Conservation (phyloP, 2,113 vertebrate genomes). For the Castor canadensis region DNA sequence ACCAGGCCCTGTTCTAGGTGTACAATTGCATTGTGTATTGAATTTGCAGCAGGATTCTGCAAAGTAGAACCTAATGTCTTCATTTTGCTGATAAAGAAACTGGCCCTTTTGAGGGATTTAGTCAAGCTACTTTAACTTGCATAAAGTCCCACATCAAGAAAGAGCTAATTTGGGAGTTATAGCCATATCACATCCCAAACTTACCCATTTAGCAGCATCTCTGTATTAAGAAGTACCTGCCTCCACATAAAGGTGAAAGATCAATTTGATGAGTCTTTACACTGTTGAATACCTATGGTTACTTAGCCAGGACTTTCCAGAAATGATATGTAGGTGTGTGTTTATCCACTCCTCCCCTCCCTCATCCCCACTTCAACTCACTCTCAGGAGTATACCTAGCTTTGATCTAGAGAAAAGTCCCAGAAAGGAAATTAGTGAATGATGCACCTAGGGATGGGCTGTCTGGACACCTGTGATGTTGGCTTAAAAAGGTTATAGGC, state of each 20-base stretch:
- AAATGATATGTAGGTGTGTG: not conserved
- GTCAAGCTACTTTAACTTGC: not conserved
- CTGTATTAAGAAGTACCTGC: not conserved
- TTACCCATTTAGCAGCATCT: not conserved
- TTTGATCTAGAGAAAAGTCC: constrained; percentile 31
- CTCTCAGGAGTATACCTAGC: not conserved
- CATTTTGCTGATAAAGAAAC: not conserved
- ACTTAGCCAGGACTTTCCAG: not conserved
- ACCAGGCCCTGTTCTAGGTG: not conserved
- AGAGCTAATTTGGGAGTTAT: not conserved
- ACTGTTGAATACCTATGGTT: not conserved
- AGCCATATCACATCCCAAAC: not conserved
- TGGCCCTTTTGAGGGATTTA: not conserved
- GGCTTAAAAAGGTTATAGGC: not conserved
- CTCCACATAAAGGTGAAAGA: not conserved
- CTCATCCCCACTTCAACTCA: not conserved
- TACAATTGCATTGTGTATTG: not conserved
- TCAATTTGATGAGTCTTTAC: not conserved
- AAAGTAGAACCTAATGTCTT: not conserved
- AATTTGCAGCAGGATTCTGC: not conserved
- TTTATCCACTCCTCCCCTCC: not conserved
- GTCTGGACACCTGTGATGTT: not conserved
- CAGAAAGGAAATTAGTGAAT: not conserved
- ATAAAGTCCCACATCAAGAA: not conserved
- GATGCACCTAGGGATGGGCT: not conserved